Evolutionary conservation across 2,113 vertebrate species (phyloP).

Genomic region (Rhipidura dahli): DNA sequence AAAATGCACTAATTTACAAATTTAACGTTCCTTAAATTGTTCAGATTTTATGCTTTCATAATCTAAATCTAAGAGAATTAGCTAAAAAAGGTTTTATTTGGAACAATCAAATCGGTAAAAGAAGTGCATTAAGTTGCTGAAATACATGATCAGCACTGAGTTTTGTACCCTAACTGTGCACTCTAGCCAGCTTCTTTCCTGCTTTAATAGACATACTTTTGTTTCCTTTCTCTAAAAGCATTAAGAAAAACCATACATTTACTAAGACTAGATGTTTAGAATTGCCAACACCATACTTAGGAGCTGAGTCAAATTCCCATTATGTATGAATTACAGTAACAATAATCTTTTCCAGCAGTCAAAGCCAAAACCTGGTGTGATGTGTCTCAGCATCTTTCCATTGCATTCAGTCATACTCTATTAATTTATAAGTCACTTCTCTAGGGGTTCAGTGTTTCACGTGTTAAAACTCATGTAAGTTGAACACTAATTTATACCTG

Average conservation of each 20-base stretch:
- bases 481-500: not conserved
- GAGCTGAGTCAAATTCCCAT: not conserved
- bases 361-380: not conserved
- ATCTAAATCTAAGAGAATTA: not conserved
- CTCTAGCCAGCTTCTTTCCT: not conserved
- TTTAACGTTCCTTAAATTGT: not conserved
- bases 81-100: not conserved
- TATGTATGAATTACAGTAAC: not conserved
- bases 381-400: not conserved
- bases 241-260: not conserved
- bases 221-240: not conserved
- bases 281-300: not conserved
- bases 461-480: not conserved
- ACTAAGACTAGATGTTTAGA: not conserved
- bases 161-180: not conserved
- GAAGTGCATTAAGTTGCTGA: not conserved
- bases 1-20: slow-evolving; percentile 13
- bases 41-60: not conserved
- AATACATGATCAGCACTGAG: not conserved
- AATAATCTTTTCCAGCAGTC: not conserved
- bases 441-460: not conserved
- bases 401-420: not conserved
- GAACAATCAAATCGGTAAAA: not conserved
- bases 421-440: not conserved
- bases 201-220: not conserved